Conservation (phyloP, 2,113 vertebrate species). For the Rana temporaria region DNA sequence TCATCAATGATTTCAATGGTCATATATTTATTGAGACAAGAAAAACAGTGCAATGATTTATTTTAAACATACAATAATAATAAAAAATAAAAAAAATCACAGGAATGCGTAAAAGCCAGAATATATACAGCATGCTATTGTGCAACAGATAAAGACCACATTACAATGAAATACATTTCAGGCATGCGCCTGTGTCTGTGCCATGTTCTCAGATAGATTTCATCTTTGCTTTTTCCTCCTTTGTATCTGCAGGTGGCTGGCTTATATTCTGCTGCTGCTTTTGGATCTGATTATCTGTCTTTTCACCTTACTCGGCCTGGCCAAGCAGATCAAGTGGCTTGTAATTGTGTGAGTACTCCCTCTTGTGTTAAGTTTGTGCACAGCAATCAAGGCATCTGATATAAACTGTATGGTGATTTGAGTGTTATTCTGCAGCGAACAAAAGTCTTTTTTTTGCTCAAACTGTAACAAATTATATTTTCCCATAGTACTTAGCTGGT, state of each 20-base stretch:
- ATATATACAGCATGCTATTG: background rate
- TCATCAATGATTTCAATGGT: too few relatives aligned
- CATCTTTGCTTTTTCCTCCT: conserved; percentile 7
- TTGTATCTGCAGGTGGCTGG: conserved; percentile 80
- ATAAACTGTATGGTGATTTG: background rate
- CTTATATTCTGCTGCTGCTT: conserved; percentile 84
- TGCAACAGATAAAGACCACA: background rate
- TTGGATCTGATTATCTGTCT: conserved; percentile 87
- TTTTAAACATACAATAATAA: background rate
- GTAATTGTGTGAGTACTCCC: conserved; percentile 82
- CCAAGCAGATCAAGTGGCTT: conserved; percentile 91
- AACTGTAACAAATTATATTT: background rate
- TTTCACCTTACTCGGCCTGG: conserved; percentile 88
- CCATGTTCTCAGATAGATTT: conserved; percentile 10
- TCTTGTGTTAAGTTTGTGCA: background rate
- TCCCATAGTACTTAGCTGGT: background rate
- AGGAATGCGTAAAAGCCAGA: too few relatives aligned
- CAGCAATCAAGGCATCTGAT: background rate
- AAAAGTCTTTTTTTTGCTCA: background rate
- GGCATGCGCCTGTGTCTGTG: too few relatives aligned
- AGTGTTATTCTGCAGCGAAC: background rate
- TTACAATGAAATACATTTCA: conserved; percentile 10
- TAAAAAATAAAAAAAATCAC: background rate
- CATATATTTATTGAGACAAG: background rate
- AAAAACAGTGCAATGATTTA: background rate